Percentiles rank a stretch among this genome's conserved stretches.
Conservation (phyloP, 2,797 vertebrate species). For the Poecilia picta region DNA sequence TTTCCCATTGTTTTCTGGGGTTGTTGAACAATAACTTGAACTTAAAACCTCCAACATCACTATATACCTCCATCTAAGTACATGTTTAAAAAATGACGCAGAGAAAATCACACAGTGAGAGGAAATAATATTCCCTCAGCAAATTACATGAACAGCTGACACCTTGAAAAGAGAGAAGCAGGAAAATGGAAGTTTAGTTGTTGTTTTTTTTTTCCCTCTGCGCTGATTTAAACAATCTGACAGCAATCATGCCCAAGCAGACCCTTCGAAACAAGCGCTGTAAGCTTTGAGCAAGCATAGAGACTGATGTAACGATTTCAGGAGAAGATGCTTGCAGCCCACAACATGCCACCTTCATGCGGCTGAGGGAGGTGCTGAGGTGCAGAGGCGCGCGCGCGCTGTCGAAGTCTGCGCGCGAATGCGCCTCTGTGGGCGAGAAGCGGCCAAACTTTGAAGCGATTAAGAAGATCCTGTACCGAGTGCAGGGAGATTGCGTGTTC, state of each 20-base stretch:
- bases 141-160: slow-evolving; percentile 38
- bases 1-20: neutral
- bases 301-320: slow-evolving; percentile 46
- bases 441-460: slow-evolving; percentile 46
- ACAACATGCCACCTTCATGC: slow-evolving; percentile 56
- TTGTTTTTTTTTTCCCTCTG: slow-evolving; percentile 16
- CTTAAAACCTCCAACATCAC: neutral
- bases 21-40: neutral
- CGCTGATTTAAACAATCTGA: slow-evolving; percentile 76
- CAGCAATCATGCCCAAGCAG: slow-evolving; percentile 64
- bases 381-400: slow-evolving; percentile 6
- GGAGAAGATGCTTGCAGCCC: slow-evolving; percentile 62
- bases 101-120: slow-evolving; percentile 25
- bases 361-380: slow-evolving; percentile 16
- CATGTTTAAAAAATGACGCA: slow-evolving; percentile 32
- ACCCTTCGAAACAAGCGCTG: slow-evolving; percentile 57
- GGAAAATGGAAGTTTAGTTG: slow-evolving; percentile 5
- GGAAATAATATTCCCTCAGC: slow-evolving; percentile 33
- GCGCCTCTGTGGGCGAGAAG: slow-evolving; percentile 10
- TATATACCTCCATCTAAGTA: slow-evolving; percentile 12
- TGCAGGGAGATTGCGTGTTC: slow-evolving; percentile 30
- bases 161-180: neutral
- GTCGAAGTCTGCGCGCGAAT: slow-evolving; percentile 13
- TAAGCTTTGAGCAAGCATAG: slow-evolving; percentile 37
- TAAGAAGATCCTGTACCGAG: slow-evolving; percentile 36